Evolutionary conservation across 2,888 invertebrate genomes (phyloP).

Genomic region (Drosophila neonasuta): DNA sequence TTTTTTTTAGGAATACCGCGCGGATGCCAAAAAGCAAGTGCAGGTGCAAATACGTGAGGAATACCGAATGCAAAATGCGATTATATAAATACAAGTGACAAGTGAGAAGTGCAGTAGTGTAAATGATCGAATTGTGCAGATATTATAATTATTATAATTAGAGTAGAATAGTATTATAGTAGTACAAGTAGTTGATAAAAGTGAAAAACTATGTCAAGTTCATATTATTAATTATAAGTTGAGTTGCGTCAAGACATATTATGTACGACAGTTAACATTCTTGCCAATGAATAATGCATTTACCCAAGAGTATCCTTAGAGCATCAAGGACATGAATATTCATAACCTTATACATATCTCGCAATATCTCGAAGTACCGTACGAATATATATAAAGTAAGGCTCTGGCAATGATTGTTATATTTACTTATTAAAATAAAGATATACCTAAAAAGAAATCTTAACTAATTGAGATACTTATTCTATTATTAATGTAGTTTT

Average conservation of each 20-base stretch:
- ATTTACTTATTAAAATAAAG: slow-evolving; percentile 2
- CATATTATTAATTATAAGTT: slow-evolving; percentile 22
- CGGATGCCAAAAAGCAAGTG: slow-evolving; percentile 61
- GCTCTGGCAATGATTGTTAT: slow-evolving; percentile 5
- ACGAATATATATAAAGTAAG: neutral
- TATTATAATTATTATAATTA: slow-evolving; percentile 14
- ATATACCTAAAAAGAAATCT: neutral
- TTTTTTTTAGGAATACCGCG: slow-evolving; percentile 45
- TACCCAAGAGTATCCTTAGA: slow-evolving; percentile 4
- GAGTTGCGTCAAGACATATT: slow-evolving; percentile 40
- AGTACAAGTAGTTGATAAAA: slow-evolving; percentile 30
- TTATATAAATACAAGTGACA: slow-evolving; percentile 35
- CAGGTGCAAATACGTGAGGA: slow-evolving; percentile 42
- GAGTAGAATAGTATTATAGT: slow-evolving; percentile 16
- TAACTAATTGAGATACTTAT: no score
- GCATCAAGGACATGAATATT: neutral
- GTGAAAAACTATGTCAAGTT: slow-evolving; percentile 25
- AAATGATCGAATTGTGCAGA: slow-evolving; percentile 47
- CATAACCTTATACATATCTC: neutral
- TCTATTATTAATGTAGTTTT: no score
- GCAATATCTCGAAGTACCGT: neutral
- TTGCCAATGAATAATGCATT: slow-evolving; percentile 12
- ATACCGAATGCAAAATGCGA: slow-evolving; percentile 46
- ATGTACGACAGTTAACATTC: slow-evolving; percentile 42
- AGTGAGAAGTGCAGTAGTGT: slow-evolving; percentile 45